Evolutionary conservation across 2,888 invertebrate species (phyloP).

Genomic region (Agrotis segetum): DNA sequence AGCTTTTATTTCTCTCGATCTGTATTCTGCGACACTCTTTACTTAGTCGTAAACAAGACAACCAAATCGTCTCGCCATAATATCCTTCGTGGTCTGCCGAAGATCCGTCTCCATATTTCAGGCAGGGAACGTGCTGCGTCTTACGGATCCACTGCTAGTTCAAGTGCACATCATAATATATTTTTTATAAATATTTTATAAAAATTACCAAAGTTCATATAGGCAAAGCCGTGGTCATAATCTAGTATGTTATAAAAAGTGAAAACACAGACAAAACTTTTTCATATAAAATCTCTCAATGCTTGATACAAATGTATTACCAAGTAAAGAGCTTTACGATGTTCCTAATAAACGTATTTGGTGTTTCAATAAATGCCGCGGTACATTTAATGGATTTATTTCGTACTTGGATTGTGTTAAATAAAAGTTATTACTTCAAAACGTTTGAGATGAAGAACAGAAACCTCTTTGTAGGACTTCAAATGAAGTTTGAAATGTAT

Average conservation of each 20-base stretch:
- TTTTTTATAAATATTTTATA: not conserved
- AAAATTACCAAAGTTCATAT: too few relatives aligned
- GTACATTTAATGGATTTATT: slow-evolving; percentile 80
- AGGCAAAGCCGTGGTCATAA: too few relatives aligned
- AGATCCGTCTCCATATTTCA: not conserved
- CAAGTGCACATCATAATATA: not conserved
- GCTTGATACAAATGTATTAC: slow-evolving; percentile 62
- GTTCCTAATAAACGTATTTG: slow-evolving; percentile 80
- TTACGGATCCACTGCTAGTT: not conserved
- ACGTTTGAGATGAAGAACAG: slow-evolving; percentile 61
- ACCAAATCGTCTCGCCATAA: not conserved
- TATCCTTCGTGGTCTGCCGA: not conserved
- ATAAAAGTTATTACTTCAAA: slow-evolving; percentile 70
- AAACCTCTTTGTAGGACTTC: slow-evolving; percentile 51
- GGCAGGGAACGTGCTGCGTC: not conserved
- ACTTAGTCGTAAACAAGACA: not conserved
- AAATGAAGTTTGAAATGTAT: slow-evolving; percentile 1
- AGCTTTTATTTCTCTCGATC: not conserved
- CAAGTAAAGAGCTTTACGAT: slow-evolving; percentile 83
- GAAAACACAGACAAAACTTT: not conserved
- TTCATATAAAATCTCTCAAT: not conserved
- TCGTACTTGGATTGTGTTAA: slow-evolving; percentile 75
- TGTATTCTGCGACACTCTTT: not conserved
- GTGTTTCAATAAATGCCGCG: slow-evolving; percentile 78
- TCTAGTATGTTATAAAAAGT: too few relatives aligned